Conservation (phyloP, 2,797 vertebrate genomes). For the Chrosomus eos region DNA sequence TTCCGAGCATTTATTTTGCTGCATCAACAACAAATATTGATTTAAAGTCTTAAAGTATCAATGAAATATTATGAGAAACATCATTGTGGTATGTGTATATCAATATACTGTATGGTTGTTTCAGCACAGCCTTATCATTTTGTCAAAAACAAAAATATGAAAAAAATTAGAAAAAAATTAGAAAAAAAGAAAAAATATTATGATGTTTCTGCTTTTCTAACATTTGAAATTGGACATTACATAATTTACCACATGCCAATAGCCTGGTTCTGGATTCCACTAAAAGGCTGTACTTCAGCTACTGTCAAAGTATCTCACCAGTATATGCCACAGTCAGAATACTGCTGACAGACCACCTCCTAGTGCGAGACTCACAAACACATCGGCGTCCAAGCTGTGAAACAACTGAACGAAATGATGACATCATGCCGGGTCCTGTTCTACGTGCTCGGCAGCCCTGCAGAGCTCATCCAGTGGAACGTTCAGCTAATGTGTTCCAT, state of each 20-base stretch:
- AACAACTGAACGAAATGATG: constrained; percentile 38
- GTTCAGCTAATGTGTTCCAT: constrained; percentile 65
- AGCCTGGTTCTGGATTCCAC: not conserved
- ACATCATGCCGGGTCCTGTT: constrained; percentile 44
- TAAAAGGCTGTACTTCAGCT: constrained; percentile 19
- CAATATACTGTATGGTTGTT: not conserved
- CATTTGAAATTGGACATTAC: not conserved
- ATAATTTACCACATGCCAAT: not conserved
- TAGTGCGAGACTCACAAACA: constrained; percentile 29
- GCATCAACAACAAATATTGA: too few species aligned
- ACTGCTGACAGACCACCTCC: constrained; percentile 33
- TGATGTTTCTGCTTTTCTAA: not conserved
- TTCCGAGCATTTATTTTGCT: not conserved
- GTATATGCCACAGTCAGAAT: constrained; percentile 5
- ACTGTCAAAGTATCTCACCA: constrained; percentile 13
- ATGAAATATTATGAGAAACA: not conserved
- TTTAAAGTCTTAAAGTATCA: too few species aligned
- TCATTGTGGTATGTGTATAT: not conserved
- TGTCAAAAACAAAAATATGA: not conserved
- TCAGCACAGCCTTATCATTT: not conserved
- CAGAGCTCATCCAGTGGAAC: constrained; percentile 60
- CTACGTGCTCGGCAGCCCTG: constrained; percentile 63
- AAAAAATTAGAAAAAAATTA: too few species aligned
- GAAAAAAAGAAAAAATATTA: not conserved
- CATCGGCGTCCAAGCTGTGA: constrained; percentile 41